phyloP scores from a whole-genome alignment of 2,113 vertebrate species.

The Craseonycteris thonglongyai region DNA sequence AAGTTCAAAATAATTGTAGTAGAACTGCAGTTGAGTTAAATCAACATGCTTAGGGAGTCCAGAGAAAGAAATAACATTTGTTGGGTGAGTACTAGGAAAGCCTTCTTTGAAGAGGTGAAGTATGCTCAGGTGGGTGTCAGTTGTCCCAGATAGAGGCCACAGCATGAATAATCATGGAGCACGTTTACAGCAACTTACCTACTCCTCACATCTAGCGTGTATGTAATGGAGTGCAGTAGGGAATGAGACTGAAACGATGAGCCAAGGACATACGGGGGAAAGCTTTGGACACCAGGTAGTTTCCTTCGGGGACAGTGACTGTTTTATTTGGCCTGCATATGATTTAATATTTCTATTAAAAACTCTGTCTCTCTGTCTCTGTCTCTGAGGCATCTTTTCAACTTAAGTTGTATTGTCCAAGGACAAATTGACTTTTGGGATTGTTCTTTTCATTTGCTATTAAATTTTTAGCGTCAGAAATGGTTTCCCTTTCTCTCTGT shows the following conservation, averaged over 20 bases:
- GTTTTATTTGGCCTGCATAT: neutral
- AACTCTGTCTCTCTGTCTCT: neutral
- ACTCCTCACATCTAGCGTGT: neutral
- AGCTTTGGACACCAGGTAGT: neutral
- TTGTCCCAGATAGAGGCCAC: neutral
- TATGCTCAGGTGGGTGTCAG: neutral
- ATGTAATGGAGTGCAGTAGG: neutral
- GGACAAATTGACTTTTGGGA: neutral
- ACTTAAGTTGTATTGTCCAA: slow-evolving; percentile 1
- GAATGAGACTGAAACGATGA: neutral
- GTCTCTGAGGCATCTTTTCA: neutral
- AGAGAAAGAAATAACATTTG: neutral
- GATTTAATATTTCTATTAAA: slow-evolving; percentile 2
- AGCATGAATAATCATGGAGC: neutral
- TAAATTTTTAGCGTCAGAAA: slow-evolving; percentile 2
- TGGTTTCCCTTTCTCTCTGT: no score
- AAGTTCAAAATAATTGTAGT: neutral
- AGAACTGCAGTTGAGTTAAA: neutral
- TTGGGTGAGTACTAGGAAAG: neutral
- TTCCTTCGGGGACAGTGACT: neutral
- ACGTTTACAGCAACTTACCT: neutral
- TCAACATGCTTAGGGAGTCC: neutral
- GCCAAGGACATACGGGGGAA: neutral
- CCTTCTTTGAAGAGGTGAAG: neutral
- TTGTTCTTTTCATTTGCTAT: slow-evolving; percentile 7